Percentiles rank a stretch among this genome's conserved stretches.
These are phyloP conservation scores for Ecliptopera silaceata DNA, from an alignment of 2,888 invertebrate species.

Conservation along the genomic window DNA sequence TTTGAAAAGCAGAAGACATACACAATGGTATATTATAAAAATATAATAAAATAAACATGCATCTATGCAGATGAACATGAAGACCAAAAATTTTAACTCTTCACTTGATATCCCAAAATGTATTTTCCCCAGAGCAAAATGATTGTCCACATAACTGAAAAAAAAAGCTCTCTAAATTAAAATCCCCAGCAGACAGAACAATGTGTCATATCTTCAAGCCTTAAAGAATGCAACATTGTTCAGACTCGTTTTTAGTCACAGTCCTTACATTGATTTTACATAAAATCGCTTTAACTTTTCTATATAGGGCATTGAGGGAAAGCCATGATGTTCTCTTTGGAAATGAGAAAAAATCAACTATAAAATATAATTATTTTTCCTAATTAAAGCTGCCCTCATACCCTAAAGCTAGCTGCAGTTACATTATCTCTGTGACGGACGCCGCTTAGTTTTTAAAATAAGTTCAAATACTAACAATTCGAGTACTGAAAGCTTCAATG, in stretches of 20 bases:
- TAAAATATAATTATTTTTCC: slow-evolving; percentile 52
- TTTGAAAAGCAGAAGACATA: slow-evolving; percentile 14
- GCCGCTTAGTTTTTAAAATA: slow-evolving; percentile 49
- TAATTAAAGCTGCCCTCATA: slow-evolving; percentile 40
- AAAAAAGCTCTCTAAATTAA: slow-evolving; percentile 59
- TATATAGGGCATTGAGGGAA: slow-evolving; percentile 42
- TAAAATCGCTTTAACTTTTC: slow-evolving; percentile 35
- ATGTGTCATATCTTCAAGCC: slow-evolving; percentile 70
- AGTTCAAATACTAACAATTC: slow-evolving; percentile 29
- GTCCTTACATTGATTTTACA: slow-evolving; percentile 36
- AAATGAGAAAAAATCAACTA: slow-evolving; percentile 47
- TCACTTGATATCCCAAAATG: slow-evolving; percentile 76
- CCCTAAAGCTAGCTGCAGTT: slow-evolving; percentile 32
- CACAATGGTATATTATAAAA: slow-evolving; percentile 19
- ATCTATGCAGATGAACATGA: slow-evolving; percentile 13
- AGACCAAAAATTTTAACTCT: slow-evolving; percentile 69
- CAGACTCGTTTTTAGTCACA: slow-evolving; percentile 68
- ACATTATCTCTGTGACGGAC: slow-evolving; percentile 48
- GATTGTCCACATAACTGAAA: slow-evolving; percentile 44
- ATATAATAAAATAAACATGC: slow-evolving; percentile 1
- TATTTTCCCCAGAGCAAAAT: slow-evolving; percentile 64
- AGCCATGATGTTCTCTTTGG: slow-evolving; percentile 35
- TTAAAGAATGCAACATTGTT: slow-evolving; percentile 63
- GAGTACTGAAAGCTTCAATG: slow-evolving; percentile 29
- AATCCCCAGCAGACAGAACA: slow-evolving; percentile 59